Conservation (phyloP, 2,888 invertebrate genomes). For the Microctonus brassicae region DNA sequence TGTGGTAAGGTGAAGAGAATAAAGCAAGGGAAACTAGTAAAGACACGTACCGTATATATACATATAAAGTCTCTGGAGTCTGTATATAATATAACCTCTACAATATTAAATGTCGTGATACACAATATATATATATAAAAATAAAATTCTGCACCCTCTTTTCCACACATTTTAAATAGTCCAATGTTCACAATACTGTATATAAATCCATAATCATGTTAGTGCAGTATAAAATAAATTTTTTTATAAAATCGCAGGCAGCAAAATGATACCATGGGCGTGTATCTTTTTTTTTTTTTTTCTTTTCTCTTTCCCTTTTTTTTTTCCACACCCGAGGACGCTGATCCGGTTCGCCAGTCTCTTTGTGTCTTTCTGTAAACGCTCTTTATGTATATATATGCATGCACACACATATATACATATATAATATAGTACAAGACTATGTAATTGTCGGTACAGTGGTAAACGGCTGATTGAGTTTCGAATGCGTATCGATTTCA, state of each 20-base stretch:
- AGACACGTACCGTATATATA: too few species aligned
- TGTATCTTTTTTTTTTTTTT: neutral
- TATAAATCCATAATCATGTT: neutral
- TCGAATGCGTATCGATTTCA: slow-evolving; percentile 10
- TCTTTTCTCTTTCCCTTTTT: neutral
- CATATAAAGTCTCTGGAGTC: too few species aligned
- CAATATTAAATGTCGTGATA: too few species aligned
- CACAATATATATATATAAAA: too few species aligned
- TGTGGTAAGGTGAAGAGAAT: neutral
- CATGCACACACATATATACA: neutral
- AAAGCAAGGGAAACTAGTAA: neutral
- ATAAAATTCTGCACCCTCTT: neutral
- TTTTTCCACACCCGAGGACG: slow-evolving; percentile 7
- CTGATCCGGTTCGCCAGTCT: slow-evolving; percentile 3
- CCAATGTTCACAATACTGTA: neutral
- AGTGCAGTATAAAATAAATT: neutral
- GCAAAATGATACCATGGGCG: neutral
- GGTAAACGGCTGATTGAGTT: neutral
- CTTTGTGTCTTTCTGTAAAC: neutral
- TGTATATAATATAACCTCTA: too few species aligned
- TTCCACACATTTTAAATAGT: neutral
- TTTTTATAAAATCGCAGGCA: neutral
- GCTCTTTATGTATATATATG: neutral
- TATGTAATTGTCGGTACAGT: neutral
- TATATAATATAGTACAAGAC: neutral